These are phyloP conservation scores for Psittacara wagleri DNA, from an alignment of 2,113 vertebrate genomes.

Conservation along the genomic window DNA sequence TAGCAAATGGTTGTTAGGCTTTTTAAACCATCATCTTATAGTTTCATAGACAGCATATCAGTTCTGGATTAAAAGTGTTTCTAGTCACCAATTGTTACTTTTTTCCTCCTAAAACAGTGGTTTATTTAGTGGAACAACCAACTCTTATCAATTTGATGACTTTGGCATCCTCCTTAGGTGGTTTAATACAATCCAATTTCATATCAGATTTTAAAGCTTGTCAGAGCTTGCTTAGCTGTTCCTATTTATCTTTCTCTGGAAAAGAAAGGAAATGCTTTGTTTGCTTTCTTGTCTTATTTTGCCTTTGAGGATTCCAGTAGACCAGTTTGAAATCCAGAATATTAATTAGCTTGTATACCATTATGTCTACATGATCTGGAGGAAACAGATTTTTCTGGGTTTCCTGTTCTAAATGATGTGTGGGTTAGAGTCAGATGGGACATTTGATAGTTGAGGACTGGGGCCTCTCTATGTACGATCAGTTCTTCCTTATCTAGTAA, in stretches of 20 bases:
- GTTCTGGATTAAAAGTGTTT: neutral
- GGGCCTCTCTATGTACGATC: neutral
- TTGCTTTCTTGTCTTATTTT: constrained; percentile 9
- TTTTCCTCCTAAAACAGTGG: neutral
- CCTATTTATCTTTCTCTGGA: constrained; percentile 44
- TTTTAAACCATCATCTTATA: neutral
- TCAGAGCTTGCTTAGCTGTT: constrained; percentile 6
- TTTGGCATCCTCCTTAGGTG: neutral
- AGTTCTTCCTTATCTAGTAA: neutral
- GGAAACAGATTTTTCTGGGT: constrained; percentile 61
- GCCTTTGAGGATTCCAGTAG: constrained; percentile 8
- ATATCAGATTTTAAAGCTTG: constrained; percentile 11
- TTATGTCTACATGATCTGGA: constrained; percentile 4
- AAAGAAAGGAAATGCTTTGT: constrained; percentile 54
- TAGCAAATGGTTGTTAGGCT: neutral
- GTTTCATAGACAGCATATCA: neutral
- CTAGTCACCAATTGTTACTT: neutral
- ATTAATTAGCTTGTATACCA: constrained; percentile 24
- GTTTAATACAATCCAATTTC: neutral
- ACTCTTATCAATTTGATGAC: neutral
- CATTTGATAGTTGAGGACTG: neutral
- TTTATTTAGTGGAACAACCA: neutral
- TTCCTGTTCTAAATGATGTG: constrained; percentile 29
- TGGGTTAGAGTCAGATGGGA: neutral
- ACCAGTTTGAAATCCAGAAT: constrained; percentile 33